Conservation (phyloP, 2,113 vertebrate genomes). For the Mirounga angustirostris region DNA sequence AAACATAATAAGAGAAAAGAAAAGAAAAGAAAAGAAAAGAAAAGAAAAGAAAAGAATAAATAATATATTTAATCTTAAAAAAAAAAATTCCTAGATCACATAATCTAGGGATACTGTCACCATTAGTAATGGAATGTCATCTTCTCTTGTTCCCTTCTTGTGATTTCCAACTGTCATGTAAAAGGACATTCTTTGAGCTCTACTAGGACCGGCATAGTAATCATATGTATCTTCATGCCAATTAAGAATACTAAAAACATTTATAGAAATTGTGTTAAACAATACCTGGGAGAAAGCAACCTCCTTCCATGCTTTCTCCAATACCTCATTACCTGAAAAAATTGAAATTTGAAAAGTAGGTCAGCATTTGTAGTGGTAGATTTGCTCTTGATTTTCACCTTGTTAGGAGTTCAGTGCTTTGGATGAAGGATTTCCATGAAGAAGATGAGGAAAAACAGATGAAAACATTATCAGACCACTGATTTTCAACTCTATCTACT, state of each 20-base stretch:
- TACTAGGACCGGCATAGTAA: not conserved
- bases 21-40: no score
- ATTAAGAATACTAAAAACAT: slow-evolving; percentile 50
- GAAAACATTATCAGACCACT: not conserved
- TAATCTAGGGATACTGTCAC: no score
- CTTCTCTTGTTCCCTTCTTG: not conserved
- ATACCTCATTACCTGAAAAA: slow-evolving; percentile 60
- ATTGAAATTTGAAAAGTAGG: slow-evolving; percentile 62
- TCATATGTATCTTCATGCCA: not conserved
- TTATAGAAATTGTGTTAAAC: slow-evolving; percentile 59
- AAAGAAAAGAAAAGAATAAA: no score
- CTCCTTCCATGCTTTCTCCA: slow-evolving; percentile 21
- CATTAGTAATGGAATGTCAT: not conserved
- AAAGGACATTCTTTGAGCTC: not conserved
- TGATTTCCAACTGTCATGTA: not conserved
- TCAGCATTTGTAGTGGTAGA: slow-evolving; percentile 61
- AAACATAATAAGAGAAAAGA: no score
- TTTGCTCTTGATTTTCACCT: slow-evolving; percentile 73
- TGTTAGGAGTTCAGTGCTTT: slow-evolving; percentile 44
- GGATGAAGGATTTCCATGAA: not conserved
- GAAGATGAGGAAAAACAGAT: slow-evolving; percentile 16
- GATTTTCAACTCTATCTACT: not conserved
- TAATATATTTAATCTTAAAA: no score
- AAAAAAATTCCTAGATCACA: not conserved
- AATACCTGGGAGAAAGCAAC: not conserved